Evolutionary conservation across 2,888 invertebrate genomes (phyloP).

Genomic region (Archips xylosteana): DNA sequence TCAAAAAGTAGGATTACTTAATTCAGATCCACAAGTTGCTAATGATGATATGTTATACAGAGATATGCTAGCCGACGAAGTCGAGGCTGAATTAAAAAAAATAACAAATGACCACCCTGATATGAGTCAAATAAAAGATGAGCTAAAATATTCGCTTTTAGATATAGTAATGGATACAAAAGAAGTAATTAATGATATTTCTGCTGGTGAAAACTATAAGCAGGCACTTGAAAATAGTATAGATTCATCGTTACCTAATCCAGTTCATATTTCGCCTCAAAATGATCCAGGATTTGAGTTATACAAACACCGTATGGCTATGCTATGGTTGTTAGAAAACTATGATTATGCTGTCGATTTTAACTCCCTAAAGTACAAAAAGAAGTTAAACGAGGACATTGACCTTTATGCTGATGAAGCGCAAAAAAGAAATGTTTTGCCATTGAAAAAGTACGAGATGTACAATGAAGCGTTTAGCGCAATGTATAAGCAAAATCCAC

Average conservation of each 20-base stretch:
- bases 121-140: constrained; percentile 51
- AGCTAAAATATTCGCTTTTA: constrained; percentile 55
- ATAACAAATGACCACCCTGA: constrained; percentile 51
- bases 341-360: constrained; percentile 64
- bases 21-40: constrained; percentile 56
- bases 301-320: constrained; percentile 64
- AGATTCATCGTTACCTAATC: constrained; percentile 61
- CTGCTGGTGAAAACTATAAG: constrained; percentile 62
- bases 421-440: constrained; percentile 56
- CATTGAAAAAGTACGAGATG: constrained; percentile 59
- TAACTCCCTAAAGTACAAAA: constrained; percentile 60
- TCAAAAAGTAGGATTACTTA: constrained; percentile 63
- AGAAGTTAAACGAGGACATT: constrained; percentile 56
- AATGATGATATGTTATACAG: constrained; percentile 58
- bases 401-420: constrained; percentile 60
- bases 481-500: constrained; percentile 63
- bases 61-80: constrained; percentile 59
- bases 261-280: constrained; percentile 47
- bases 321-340: constrained; percentile 68
- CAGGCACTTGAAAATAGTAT: constrained; percentile 62
- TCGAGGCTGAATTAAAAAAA: constrained; percentile 57
- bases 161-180: constrained; percentile 57
- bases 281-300: constrained; percentile 66
- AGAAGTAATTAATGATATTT: constrained; percentile 53
- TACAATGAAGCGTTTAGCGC: constrained; percentile 63